These are phyloP conservation scores for Rhinoptilus africanus DNA, from an alignment of 2,113 vertebrate species.

Conservation along the genomic window DNA sequence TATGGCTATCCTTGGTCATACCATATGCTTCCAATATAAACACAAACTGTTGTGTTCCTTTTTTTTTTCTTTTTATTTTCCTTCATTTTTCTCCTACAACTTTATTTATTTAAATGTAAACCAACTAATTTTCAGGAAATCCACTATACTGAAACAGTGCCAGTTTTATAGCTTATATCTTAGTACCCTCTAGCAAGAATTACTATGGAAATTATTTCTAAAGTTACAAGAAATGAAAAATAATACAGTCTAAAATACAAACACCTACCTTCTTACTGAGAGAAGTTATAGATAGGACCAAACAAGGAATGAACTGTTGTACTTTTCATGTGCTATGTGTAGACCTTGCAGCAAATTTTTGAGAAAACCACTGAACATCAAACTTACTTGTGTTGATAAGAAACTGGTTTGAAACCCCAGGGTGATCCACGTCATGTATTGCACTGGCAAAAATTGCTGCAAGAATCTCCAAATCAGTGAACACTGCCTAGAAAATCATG, in stretches of 20 bases:
- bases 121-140: background rate
- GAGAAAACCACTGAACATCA: background rate
- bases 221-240: background rate
- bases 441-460: constrained; percentile 99
- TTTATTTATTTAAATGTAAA: background rate
- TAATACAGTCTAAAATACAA: background rate
- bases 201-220: background rate
- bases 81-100: background rate
- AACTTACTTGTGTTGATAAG: constrained; percentile 99
- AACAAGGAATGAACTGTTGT: background rate
- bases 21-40: background rate
- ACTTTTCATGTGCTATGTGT: background rate
- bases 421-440: constrained; percentile 98
- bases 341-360: background rate
- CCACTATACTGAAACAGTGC: background rate
- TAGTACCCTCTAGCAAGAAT: background rate
- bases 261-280: background rate
- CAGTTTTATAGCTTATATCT: background rate
- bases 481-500: constrained; percentile 86
- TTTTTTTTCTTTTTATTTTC: background rate
- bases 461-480: constrained; percentile 98
- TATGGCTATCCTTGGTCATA: background rate
- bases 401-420: constrained; percentile 98
- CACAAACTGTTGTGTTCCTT: background rate
- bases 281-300: background rate